Base-by-base conservation (phyloP, 2,797 vertebrate genomes). In the Stomatorhinus walkeri region DNA sequence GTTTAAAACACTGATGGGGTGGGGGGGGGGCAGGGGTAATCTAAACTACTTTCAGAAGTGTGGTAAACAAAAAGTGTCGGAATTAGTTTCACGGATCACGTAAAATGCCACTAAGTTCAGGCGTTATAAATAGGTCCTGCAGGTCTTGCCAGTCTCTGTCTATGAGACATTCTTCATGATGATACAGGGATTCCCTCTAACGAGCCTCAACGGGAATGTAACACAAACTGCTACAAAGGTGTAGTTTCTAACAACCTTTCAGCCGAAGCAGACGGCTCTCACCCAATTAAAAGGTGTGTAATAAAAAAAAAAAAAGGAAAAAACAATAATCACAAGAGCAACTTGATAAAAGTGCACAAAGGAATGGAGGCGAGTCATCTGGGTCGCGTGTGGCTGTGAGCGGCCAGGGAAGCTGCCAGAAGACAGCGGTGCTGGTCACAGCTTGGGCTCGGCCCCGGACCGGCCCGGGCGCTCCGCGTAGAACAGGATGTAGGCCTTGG, bases 401-500 rank as follows among this genome's bases (percentile, higher is more conserved):
- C 90, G 93, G 95, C 94, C 2, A 10, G 24, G 24, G 84, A 16
- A 40, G 22, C 56, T 94, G 87, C 6, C 22, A 0, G 24, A 90
- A 76, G 91, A 88, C 92, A 91, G 94, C 92, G 95, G 89, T 92
- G 92, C 92, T 91, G 90, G 93, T 95, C 94, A 97, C 91, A 95
- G 96, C 95, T 96, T 96, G 85, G 89, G 90, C 88, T 97, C 96
- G 1, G 95, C 90, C 89, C 92, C 93, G 12, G 91, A 91, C 90
- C 92, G 96, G 90, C 95, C 94, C 90, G 95, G 96, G 88, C 95
- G 96, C 92, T 98, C 97, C 91, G 97, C 97, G 0, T 98, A 99
- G 92, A 99, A 99, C 46, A 99, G 97, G 93, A 99, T 98, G 93
- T 99, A 99, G 90, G 98, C 98, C 95, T 99, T 99, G 91, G 98